Base-by-base conservation (phyloP, 2,113 vertebrate genomes). In the Tupaia tana region DNA sequence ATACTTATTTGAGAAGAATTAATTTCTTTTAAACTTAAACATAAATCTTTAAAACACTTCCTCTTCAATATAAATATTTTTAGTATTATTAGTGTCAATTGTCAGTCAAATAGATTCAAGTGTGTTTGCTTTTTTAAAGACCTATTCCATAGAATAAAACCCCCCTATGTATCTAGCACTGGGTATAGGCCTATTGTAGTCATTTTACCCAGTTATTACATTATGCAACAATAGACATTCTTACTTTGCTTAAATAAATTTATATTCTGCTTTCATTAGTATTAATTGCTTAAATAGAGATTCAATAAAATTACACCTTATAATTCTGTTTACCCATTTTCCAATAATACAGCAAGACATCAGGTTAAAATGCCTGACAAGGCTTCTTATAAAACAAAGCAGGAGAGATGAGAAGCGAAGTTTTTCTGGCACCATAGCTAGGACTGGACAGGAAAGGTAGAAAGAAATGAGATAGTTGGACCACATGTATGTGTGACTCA, bases 401-500 rank as follows among this genome's bases (percentile, higher is more conserved):
- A 92, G 19, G 54, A 31, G 11, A 59, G 4, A 25, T 86, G 0
- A 19, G 2, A 0, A 8, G 9, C 24, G 20, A 9, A 6, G 8
- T 8, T 59, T 54, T 83, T 81, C 63, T 67, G 13, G 29, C 20
- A 19, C 27, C 64, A 24, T 8, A 58, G 56, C 27, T 83, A 29
- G 29, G 29, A 31, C 43, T 29, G 10, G 29, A 52, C 2, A 24
- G 8, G 63, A 18, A 86, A 75, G 34, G 20, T 19, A 75, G 73
- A 63, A n/a, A 75, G 69, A 54, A 59, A 16, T 34, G 25, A 13
- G 9, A 1, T 34, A 16, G 54, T 34, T 77, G 34, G 18, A 54
- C 5, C 14, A 12, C 2, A 2, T 7, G 7, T 54, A 20, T 4
- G 12, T 18, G 7, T n/a, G 2, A 2, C 7, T 34, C 15, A 6